Base-by-base conservation (phyloP, 2,113 vertebrate species). In the Eurypyga helias region DNA sequence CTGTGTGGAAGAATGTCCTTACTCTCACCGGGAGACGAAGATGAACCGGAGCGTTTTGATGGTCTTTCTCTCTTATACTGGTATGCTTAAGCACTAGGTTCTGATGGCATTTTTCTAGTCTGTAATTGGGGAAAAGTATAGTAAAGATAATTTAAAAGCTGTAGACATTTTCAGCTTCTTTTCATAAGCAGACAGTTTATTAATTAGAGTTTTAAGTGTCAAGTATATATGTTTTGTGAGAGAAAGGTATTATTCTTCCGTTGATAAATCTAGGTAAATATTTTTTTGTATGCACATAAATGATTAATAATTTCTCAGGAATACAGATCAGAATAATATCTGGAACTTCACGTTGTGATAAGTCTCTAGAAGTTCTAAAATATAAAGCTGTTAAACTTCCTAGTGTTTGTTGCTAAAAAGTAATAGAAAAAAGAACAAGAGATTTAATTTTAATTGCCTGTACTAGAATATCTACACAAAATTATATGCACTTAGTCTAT, bases 41-140 rank as follows among this genome's bases (percentile, higher is more conserved):
- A 98, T 8, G 98, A 99, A 67, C 95, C 96, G 4, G 97, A 98
- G 81, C 98, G 97, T 65, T 98, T 98, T 90, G 98, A 99, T 98
- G 98, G 98, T 55, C 97, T 99, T 76, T 99, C 99, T 91, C 98
- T 99, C 41, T 97, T 99, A 13, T 99, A 99, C 98, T 98, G 98
- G 98, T 99, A 98, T 90, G 98, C 88, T 90, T 71, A 82, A 51
- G 36, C 31, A 5, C 60, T 80, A 33, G 48, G 26, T 87, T 85
- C 75, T 61, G 57, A 45, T 1, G 13, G 60, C 19, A 6, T 51
- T 85, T 75, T 34, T 83, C 34, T 89, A 45, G 54, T 36, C 52
- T 88, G 24, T 73, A 60, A 45, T 25, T 87, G 80, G 58, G 60
- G 60, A n/a, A 51, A 14, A 79, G 73, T 17, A 26, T 29, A 55